Percentiles rank a stretch among this genome's conserved stretches.
Conservation (phyloP, 2,888 invertebrate genomes). For the Tolmerus cingulatus region DNA sequence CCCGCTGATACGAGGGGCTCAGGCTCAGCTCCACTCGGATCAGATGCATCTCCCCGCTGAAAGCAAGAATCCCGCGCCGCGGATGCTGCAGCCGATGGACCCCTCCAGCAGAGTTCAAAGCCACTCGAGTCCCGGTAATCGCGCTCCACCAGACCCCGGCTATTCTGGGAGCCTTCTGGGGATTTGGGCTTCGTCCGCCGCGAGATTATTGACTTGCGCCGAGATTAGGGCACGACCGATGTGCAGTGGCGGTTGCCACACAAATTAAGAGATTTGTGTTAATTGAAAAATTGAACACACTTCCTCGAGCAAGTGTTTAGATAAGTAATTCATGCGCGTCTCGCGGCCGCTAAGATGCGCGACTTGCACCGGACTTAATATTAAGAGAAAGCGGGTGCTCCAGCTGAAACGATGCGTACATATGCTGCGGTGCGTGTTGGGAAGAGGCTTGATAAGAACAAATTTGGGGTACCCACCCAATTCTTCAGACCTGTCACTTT, state of each 20-base stretch:
- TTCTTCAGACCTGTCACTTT: not conserved
- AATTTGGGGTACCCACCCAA: not conserved
- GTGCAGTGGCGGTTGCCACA: not conserved
- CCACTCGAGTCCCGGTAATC: not conserved
- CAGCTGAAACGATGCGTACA: not conserved
- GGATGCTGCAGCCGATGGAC: not conserved
- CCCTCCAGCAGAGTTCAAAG: not conserved
- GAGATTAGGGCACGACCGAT: constrained; percentile 2
- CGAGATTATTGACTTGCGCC: constrained; percentile 13
- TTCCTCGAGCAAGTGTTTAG: not conserved
- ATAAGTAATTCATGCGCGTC: not conserved
- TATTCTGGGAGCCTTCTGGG: constrained; percentile 9
- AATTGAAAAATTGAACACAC: constrained; percentile 24
- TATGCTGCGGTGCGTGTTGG: not conserved
- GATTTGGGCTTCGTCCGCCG: not conserved
- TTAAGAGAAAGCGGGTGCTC: not conserved
- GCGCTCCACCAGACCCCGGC: not conserved
- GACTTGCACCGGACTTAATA: not conserved
- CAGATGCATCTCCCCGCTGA: not conserved
- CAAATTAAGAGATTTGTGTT: constrained; percentile 19
- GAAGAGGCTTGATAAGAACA: not conserved
- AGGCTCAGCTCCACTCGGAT: not conserved
- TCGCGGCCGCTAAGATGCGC: not conserved
- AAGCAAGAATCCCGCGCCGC: not conserved
- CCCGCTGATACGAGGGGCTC: not conserved